Percentiles rank a stretch among this genome's conserved stretches.
phyloP scores from a whole-genome alignment of 2,797 vertebrate genomes.

The Bovichtus diacanthus region DNA sequence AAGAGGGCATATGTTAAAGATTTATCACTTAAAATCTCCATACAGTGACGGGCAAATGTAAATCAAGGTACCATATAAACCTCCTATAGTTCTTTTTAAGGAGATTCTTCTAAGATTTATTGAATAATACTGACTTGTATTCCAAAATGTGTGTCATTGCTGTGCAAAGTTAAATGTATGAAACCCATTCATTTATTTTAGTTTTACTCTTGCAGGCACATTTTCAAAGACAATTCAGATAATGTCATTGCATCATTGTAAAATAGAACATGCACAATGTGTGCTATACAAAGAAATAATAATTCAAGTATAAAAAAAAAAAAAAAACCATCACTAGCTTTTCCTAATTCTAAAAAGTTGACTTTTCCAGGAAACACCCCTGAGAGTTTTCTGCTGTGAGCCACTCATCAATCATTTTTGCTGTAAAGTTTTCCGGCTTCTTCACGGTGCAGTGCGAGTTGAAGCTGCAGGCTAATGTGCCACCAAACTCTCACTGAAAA shows the following conservation, averaged over 20 bases:
- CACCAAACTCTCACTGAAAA: slow-evolving; percentile 47
- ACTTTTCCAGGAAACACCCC: slow-evolving; percentile 44
- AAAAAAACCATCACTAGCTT: background rate
- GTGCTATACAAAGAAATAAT: background rate
- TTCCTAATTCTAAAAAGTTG: slow-evolving; percentile 43
- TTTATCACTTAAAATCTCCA: background rate
- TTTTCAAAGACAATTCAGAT: background rate
- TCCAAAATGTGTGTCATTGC: too few relatives aligned
- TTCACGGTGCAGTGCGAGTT: slow-evolving; percentile 46
- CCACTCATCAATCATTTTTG: slow-evolving; percentile 65
- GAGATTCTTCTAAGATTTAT: background rate
- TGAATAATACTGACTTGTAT: background rate
- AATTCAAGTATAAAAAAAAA: background rate
- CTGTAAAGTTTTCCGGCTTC: slow-evolving; percentile 49
- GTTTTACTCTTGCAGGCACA: background rate
- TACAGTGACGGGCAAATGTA: background rate
- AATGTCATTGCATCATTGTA: background rate
- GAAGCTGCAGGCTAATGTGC: slow-evolving; percentile 59
- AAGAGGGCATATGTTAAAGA: background rate
- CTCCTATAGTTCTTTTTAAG: background rate
- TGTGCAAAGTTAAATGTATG: background rate
- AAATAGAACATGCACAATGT: background rate
- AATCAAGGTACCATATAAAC: background rate
- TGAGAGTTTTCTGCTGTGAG: slow-evolving; percentile 40
- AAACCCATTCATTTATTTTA: background rate